These are phyloP conservation scores for Crotalus viridis DNA, from an alignment of 2,113 vertebrate genomes.

Conservation along the genomic window DNA sequence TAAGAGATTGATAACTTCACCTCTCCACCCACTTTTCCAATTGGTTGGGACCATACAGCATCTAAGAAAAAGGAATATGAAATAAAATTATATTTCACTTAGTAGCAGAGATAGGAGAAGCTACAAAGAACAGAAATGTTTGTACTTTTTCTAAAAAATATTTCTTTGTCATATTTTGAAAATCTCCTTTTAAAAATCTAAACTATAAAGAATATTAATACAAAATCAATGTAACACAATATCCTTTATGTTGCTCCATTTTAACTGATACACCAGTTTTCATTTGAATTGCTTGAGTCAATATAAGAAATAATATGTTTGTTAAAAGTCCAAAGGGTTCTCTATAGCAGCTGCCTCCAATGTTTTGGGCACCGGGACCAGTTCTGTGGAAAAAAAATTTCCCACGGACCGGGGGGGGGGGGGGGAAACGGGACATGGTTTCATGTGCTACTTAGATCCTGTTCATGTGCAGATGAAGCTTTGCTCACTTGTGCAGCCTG, in stretches of 20 bases:
- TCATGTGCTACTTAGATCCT: background rate
- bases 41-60: conserved; percentile 75
- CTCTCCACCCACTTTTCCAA: conserved; percentile 85
- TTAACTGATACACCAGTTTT: background rate
- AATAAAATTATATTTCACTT: background rate
- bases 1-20: conserved; percentile 95
- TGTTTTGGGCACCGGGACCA: too few relatives aligned
- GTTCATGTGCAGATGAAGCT: too few relatives aligned
- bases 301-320: background rate
- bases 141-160: background rate
- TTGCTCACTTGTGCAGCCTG: background rate
- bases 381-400: too few relatives aligned
- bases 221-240: background rate
- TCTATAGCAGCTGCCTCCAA: background rate
- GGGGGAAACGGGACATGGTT: background rate
- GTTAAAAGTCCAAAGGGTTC: background rate
- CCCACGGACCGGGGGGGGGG: too few relatives aligned
- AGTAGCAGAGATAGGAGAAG: background rate
- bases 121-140: background rate
- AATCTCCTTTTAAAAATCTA: background rate
- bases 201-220: background rate
- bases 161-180: background rate
- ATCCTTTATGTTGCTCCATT: background rate
- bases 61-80: conserved; percentile 67
- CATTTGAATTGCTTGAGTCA: background rate